phyloP scores from a whole-genome alignment of 2,888 invertebrate species.

The Pemphredon lugubris region DNA sequence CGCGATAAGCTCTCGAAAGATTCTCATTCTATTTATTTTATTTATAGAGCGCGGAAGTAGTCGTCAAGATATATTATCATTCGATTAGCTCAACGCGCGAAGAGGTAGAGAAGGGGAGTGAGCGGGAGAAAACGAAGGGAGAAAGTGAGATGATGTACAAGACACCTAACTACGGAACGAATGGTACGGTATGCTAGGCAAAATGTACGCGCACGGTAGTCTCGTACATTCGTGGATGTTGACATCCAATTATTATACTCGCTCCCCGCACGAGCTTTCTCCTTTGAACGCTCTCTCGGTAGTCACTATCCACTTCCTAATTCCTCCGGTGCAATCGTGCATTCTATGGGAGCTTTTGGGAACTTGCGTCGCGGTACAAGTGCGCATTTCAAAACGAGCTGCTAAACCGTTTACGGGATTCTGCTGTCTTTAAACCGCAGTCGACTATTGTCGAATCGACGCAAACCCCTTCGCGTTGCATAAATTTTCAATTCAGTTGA shows the following conservation, averaged over 20 bases:
- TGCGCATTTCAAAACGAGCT: neutral
- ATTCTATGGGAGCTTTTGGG: neutral
- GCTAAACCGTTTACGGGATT: too few species aligned
- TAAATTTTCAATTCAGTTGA: too few species aligned
- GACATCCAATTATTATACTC: conserved; percentile 56
- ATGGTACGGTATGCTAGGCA: conserved; percentile 34
- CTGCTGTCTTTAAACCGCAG: too few species aligned
- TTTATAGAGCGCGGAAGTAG: conserved; percentile 33
- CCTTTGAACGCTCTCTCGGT: neutral
- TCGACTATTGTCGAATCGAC: too few species aligned
- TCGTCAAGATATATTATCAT: neutral
- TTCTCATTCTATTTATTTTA: conserved; percentile 54
- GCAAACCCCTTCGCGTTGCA: too few species aligned
- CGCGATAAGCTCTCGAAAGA: conserved; percentile 28
- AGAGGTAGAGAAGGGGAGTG: conserved; percentile 11
- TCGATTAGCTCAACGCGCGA: conserved; percentile 4
- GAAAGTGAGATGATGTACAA: conserved; percentile 7
- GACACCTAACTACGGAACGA: conserved; percentile 35
- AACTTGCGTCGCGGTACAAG: neutral
- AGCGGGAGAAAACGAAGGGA: conserved; percentile 12
- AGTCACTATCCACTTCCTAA: conserved; percentile 17
- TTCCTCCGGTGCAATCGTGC: conserved; percentile 24
- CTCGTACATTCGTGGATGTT: conserved; percentile 41
- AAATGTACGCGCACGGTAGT: conserved; percentile 39
- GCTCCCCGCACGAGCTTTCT: conserved; percentile 27